Evolutionary conservation across 2,113 vertebrate genomes (phyloP).

Genomic region (Abramis brama): DNA sequence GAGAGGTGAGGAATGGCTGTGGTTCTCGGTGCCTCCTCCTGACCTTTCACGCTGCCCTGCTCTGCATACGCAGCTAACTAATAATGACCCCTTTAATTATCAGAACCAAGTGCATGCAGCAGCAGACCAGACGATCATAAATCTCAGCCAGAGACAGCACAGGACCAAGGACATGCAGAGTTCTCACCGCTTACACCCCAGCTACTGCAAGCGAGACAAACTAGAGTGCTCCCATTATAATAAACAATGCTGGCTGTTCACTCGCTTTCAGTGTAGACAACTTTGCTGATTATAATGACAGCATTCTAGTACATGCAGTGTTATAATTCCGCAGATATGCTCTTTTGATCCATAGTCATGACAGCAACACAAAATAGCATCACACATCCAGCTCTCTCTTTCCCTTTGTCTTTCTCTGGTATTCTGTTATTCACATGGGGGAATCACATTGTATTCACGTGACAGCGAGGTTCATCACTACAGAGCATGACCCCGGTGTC

Average conservation of each 20-base stretch:
- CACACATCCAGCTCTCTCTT: conserved; percentile 46
- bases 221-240: neutral
- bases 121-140: conserved; percentile 55
- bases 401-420: conserved; percentile 39
- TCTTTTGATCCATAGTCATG: conserved; percentile 71
- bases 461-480: conserved; percentile 47
- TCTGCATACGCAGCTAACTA: conserved; percentile 60
- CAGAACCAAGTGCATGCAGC: conserved; percentile 57
- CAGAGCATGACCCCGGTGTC: conserved; percentile 44
- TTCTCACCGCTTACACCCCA: conserved; percentile 6
- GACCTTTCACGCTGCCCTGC: conserved; percentile 56
- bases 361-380: conserved; percentile 39
- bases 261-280: conserved; percentile 9
- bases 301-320: neutral
- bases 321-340: conserved; percentile 73
- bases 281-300: conserved; percentile 21
- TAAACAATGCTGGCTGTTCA: neutral
- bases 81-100: conserved; percentile 67
- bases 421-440: conserved; percentile 42
- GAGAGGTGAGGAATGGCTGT: conserved; percentile 50
- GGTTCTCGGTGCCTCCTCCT: conserved; percentile 41
- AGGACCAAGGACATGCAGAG: conserved; percentile 52
- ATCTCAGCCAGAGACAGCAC: conserved; percentile 54
- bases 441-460: conserved; percentile 45
- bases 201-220: conserved; percentile 4